A percentile compares a stretch with the other conserved stretches of the same genome.
These are phyloP conservation scores for Daboia siamensis DNA, from an alignment of 2,113 vertebrate genomes.

Conservation along the genomic window DNA sequence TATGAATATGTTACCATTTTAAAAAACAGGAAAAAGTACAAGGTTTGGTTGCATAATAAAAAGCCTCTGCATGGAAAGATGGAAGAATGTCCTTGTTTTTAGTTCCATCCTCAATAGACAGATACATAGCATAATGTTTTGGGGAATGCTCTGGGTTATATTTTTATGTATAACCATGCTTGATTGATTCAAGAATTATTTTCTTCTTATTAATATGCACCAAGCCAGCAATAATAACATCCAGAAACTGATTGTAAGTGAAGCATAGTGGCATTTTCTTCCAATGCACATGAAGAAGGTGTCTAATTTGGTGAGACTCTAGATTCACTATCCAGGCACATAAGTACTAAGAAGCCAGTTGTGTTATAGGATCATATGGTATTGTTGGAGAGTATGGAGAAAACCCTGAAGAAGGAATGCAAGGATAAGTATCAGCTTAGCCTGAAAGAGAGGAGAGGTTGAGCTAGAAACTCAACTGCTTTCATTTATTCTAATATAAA, in stretches of 20 bases:
- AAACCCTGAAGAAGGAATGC: neutral
- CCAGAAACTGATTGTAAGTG: neutral
- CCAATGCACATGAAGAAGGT: neutral
- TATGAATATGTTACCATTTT: neutral
- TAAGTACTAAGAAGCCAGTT: neutral
- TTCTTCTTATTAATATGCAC: neutral
- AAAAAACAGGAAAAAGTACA: neutral
- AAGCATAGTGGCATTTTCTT: neutral
- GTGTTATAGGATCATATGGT: no score
- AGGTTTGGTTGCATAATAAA: neutral
- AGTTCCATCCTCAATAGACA: no score
- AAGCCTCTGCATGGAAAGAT: neutral
- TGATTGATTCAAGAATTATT: neutral
- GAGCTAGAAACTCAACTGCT: neutral
- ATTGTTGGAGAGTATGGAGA: neutral
- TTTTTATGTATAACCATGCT: neutral
- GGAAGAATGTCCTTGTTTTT: neutral
- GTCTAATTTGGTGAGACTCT: neutral
- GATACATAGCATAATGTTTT: neutral
- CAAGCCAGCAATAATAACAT: no score
- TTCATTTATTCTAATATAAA: neutral
- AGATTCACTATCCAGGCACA: neutral
- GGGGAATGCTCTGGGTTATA: neutral
- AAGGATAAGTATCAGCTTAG: neutral
- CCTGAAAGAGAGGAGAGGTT: neutral